Percentiles rank a stretch among this genome's conserved stretches.
phyloP scores from a whole-genome alignment of 2,113 vertebrate genomes.

The Tylochromis polylepis region DNA sequence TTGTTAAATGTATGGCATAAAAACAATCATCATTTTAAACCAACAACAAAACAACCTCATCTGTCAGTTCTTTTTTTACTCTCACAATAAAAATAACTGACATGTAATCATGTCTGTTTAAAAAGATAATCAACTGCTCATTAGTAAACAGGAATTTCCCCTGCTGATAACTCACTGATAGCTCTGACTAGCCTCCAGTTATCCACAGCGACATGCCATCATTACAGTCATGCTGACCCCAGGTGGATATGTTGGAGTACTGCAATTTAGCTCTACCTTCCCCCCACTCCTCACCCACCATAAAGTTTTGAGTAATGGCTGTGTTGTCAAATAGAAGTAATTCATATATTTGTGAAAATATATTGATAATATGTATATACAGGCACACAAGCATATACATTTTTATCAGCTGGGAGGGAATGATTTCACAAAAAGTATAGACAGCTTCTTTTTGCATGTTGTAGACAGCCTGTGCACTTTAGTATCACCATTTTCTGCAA shows the following conservation, averaged over 20 bases:
- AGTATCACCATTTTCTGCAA: not conserved
- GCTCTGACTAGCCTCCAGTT: not conserved
- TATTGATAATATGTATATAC: not conserved
- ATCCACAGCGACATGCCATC: not conserved
- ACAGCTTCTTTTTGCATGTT: not conserved
- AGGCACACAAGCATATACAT: not conserved
- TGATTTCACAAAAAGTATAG: not conserved
- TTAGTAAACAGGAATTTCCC: not conserved
- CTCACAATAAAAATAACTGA: not conserved
- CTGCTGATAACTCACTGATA: not conserved
- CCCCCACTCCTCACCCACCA: not conserved
- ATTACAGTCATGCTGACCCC: slow-evolving; percentile 22
- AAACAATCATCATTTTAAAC: not conserved
- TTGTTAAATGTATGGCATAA: not conserved
- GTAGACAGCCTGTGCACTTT: not conserved
- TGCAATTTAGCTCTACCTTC: not conserved
- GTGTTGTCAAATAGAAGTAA: not conserved
- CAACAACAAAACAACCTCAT: not conserved
- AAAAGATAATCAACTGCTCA: not conserved
- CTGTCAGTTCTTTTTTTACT: not conserved
- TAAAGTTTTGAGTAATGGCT: not conserved
- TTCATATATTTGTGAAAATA: not conserved
- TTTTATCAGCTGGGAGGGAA: not conserved
- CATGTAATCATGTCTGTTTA: not conserved
- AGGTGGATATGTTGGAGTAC: slow-evolving; percentile 11